A percentile compares a stretch with the other conserved stretches of the same genome.
phyloP scores from a whole-genome alignment of 2,888 invertebrate species.

The Tipula unca region DNA sequence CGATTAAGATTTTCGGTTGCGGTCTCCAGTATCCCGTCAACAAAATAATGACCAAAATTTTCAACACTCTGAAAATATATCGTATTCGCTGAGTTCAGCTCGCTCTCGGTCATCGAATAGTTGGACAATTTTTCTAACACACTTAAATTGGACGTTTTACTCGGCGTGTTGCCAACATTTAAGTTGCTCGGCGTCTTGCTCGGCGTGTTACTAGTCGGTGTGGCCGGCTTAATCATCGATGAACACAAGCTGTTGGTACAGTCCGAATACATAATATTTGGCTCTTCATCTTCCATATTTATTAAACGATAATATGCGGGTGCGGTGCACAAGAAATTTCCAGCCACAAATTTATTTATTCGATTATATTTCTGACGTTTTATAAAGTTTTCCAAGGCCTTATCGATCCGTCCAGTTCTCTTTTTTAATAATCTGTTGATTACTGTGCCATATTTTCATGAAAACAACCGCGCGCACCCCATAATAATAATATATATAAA shows the following conservation, averaged over 20 bases:
- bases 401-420: background rate
- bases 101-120: slow-evolving; percentile 23
- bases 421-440: background rate
- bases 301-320: background rate
- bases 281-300: background rate
- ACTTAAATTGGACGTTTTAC: background rate
- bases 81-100: slow-evolving; percentile 20
- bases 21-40: background rate
- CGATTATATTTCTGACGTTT: background rate
- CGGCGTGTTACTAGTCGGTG: too few species aligned
- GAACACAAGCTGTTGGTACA: background rate
- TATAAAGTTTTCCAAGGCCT: background rate
- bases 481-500: background rate
- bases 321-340: background rate
- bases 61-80: slow-evolving; percentile 20
- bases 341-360: background rate
- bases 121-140: background rate
- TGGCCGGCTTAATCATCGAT: too few species aligned
- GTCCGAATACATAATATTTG: background rate
- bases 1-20: background rate
- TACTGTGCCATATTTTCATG: background rate
- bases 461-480: background rate
- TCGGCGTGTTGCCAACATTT: too few species aligned
- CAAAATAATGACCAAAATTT: background rate
- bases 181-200: too few species aligned